These are phyloP conservation scores for Poeciliopsis gracilis DNA, from an alignment of 2,797 vertebrate species.

Conservation along the genomic window DNA sequence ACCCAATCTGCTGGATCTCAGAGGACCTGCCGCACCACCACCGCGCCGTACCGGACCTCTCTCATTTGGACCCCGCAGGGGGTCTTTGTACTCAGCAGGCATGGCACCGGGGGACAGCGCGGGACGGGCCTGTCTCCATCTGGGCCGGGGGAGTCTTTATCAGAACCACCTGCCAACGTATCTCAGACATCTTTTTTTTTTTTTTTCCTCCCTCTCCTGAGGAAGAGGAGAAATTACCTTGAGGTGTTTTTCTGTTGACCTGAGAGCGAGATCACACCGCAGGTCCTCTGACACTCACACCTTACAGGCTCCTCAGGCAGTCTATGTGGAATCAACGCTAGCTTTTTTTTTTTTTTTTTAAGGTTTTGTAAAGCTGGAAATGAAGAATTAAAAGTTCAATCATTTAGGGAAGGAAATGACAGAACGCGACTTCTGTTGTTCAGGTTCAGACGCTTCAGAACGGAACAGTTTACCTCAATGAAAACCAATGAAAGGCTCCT, in stretches of 20 bases:
- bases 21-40: constrained; percentile 40
- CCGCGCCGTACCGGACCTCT: constrained; percentile 67
- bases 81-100: constrained; percentile 77
- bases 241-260: constrained; percentile 67
- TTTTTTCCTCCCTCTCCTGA: constrained; percentile 42
- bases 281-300: background rate
- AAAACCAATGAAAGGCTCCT: background rate
- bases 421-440: background rate
- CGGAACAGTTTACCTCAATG: background rate
- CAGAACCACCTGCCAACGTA: constrained; percentile 79
- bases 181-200: constrained; percentile 72
- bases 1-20: constrained; percentile 67
- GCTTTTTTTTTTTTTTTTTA: background rate
- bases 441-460: background rate
- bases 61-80: constrained; percentile 78
- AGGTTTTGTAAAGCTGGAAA: background rate
- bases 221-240: constrained; percentile 58
- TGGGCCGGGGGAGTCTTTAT: constrained; percentile 70
- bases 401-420: background rate
- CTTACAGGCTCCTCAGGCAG: background rate
- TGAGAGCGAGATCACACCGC: constrained; percentile 32
- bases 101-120: constrained; percentile 60
- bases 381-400: background rate
- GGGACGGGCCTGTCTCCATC: constrained; percentile 55
- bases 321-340: background rate